These are phyloP conservation scores for Panzeria rudis DNA, from an alignment of 2,888 invertebrate species.

Conservation along the genomic window DNA sequence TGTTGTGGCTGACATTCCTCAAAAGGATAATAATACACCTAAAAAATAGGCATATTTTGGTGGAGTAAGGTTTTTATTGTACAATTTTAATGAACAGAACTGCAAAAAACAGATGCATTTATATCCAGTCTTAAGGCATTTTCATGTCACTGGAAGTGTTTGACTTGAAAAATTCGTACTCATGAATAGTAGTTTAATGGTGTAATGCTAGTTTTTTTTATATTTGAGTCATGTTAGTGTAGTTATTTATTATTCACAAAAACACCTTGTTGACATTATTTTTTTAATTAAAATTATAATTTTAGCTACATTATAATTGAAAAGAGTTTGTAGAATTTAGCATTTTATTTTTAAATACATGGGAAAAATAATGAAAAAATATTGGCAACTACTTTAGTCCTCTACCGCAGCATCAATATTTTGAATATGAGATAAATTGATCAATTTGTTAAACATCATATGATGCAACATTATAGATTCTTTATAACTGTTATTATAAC, in stretches of 20 bases:
- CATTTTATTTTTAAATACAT: too few species aligned
- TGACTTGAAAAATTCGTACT: conserved; percentile 1
- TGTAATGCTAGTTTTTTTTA: background rate
- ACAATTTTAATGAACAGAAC: conserved; percentile 23
- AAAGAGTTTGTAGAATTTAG: too few species aligned
- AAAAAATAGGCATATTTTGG: conserved; percentile 8
- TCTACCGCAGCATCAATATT: too few species aligned
- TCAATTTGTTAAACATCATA: too few species aligned
- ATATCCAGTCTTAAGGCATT: background rate
- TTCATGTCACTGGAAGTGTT: conserved; percentile 23
- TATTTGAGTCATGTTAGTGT: background rate
- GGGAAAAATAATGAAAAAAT: too few species aligned
- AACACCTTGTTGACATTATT: conserved; percentile 36
- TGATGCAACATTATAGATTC: too few species aligned
- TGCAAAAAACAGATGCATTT: conserved; percentile 48
- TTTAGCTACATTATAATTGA: background rate
- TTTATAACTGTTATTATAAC: too few species aligned
- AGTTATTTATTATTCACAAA: background rate
- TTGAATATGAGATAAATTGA: too few species aligned
- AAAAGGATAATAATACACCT: too few species aligned
- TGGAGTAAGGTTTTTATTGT: conserved; percentile 3
- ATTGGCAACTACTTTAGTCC: too few species aligned
- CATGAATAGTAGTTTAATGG: background rate
- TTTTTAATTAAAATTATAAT: background rate
- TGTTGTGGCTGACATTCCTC: background rate